Evolutionary conservation across 2,113 vertebrate species (phyloP).

Genomic region (Tupaia chinensis): DNA sequence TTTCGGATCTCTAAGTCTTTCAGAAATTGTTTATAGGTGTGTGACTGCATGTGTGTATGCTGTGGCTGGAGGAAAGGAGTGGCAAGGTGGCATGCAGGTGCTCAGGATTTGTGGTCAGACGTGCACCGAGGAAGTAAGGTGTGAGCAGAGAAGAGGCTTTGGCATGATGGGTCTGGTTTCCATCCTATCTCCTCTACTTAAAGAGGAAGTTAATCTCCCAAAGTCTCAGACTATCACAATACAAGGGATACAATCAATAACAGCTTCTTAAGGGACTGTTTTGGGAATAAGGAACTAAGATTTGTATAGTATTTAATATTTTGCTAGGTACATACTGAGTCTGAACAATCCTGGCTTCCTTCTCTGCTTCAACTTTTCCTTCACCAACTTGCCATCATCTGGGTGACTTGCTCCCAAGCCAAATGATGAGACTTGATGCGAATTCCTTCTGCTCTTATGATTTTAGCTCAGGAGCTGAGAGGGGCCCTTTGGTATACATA

Average conservation of each 20-base stretch:
- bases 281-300: background rate
- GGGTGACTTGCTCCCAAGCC: background rate
- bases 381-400: background rate
- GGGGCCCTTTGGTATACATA: background rate
- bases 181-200: background rate
- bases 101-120: background rate
- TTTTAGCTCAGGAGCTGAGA: background rate
- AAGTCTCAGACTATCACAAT: background rate
- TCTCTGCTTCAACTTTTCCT: background rate
- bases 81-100: background rate
- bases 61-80: background rate
- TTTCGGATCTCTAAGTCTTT: conserved; percentile 32
- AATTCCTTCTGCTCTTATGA: background rate
- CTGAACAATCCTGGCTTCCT: background rate
- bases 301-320: background rate
- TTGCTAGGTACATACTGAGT: conserved; percentile 46
- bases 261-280: background rate
- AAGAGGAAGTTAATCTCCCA: background rate
- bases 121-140: background rate
- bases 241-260: background rate
- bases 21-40: background rate
- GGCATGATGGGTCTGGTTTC: background rate
- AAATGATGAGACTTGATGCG: background rate
- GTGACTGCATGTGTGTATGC: background rate
- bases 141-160: background rate